These are phyloP conservation scores for Florisuga fusca DNA, from an alignment of 2,797 vertebrate genomes.

Conservation along the genomic window DNA sequence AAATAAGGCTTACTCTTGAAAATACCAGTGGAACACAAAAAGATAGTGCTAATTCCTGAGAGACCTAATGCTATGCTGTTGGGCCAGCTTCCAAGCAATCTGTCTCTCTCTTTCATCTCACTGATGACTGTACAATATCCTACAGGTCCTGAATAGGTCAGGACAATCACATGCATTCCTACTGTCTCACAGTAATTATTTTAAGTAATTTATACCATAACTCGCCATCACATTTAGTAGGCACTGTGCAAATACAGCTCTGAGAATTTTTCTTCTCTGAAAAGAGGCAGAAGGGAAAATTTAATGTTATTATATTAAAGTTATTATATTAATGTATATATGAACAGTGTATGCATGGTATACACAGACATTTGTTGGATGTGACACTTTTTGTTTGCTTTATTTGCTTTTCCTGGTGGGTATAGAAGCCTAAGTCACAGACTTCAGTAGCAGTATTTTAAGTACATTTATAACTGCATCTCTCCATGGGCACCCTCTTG, in stretches of 20 bases:
- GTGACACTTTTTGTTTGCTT: accelerated
- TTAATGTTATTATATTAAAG: neutral
- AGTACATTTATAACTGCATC: neutral
- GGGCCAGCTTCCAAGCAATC: neutral
- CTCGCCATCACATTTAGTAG: neutral
- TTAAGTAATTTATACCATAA: neutral
- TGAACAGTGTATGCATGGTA: neutral
- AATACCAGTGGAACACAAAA: neutral
- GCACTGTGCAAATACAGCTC: neutral
- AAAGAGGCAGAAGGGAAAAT: neutral
- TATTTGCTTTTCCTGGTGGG: neutral
- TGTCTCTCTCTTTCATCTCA: neutral
- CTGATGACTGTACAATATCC: neutral
- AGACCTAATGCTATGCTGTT: neutral
- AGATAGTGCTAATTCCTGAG: neutral
- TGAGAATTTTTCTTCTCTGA: neutral
- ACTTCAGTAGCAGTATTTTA: neutral
- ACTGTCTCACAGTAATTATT: neutral
- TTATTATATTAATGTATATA: no score
- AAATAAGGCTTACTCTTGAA: neutral
- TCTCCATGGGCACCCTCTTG: no score
- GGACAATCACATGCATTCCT: neutral
- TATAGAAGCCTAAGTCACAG: neutral
- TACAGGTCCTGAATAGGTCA: neutral
- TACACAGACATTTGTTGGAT: neutral